Conservation (phyloP, 2,113 vertebrate genomes). For the Oreotrochilus melanogaster region DNA sequence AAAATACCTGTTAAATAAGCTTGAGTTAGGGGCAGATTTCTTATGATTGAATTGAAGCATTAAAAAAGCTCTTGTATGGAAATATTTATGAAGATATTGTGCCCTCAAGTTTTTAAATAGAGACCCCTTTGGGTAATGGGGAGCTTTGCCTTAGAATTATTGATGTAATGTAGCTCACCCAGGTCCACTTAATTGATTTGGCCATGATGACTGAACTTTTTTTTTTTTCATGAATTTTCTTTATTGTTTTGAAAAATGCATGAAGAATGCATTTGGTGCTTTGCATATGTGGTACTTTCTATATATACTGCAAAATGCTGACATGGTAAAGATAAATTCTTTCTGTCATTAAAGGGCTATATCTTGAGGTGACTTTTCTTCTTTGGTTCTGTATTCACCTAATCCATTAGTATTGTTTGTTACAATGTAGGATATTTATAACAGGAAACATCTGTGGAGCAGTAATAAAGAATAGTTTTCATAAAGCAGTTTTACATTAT, state of each 20-base stretch:
- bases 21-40: slow-evolving; percentile 42
- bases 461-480: slow-evolving; percentile 79
- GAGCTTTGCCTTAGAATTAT: not conserved
- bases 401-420: slow-evolving; percentile 83
- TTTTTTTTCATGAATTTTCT: slow-evolving; percentile 73
- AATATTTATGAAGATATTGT: not conserved
- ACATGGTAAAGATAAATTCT: slow-evolving; percentile 73
- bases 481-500: slow-evolving; percentile 82
- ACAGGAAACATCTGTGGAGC: slow-evolving; percentile 85
- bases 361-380: slow-evolving; percentile 78
- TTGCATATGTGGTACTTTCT: slow-evolving; percentile 46
- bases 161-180: not conserved
- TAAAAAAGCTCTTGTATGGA: not conserved
- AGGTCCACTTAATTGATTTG: slow-evolving; percentile 1
- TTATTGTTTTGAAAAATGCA: slow-evolving; percentile 75
- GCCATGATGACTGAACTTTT: slow-evolving; percentile 2
- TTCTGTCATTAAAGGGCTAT: slow-evolving; percentile 71
- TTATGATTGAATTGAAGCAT: not conserved
- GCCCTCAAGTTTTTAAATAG: not conserved
- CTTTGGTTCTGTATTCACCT: slow-evolving; percentile 80
- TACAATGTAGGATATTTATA: slow-evolving; percentile 82
- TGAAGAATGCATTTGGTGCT: slow-evolving; percentile 75
- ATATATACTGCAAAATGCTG: slow-evolving; percentile 69
- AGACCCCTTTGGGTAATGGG: not conserved
- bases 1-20: slow-evolving; percentile 48